Base-by-base conservation (phyloP, 2,113 vertebrate genomes). In the Pongo pygmaeus region DNA sequence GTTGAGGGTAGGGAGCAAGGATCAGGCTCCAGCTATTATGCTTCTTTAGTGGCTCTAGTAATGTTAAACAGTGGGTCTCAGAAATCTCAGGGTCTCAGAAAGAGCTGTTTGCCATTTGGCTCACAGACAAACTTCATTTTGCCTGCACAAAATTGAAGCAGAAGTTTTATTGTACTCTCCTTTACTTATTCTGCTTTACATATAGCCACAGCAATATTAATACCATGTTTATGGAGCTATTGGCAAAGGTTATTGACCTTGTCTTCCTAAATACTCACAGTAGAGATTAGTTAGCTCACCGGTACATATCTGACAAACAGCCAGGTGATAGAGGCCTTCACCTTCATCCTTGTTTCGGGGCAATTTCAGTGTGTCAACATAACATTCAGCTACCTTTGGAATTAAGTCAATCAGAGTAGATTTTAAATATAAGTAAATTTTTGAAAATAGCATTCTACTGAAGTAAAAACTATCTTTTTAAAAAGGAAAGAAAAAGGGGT, bases 221-320 rank as follows among this genome's bases (percentile, higher is more conserved):
- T 14, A 64, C 64, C 30, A 85, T 69, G 89, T 84, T 92, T 89
- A 92, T 72, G 75, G 38, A 40, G 38, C 38, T 92, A 48, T 38
- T 72, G 22, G 43, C 27, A 80, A 55, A 93, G 27, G 55, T 38
- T 79, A 87, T 57, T 94, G 57, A 92, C 38, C 17, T 4, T 72
- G 23, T 81, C 93, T 96, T 89, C 83, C 79, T 95, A 92, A 92
- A 64, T 64, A 75, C 38, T 85, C 74, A 85, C 14, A 40, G 75
- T 78, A 95, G 38, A 94, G 50, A 79, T 72, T 17, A 40, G 1
- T 69, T 25, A 88, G 27, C 50, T 95, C 57, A 79, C 43, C 25
- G 50, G 48, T 93, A 27, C 9, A 83, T 16, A 87, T 25, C 67
- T 88, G 77, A 48, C 43, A 84, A 59, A 84, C 4, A 81, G 17